Evolutionary conservation across 2,888 invertebrate species (phyloP).

Genomic region (Lumbricus terrestris): DNA sequence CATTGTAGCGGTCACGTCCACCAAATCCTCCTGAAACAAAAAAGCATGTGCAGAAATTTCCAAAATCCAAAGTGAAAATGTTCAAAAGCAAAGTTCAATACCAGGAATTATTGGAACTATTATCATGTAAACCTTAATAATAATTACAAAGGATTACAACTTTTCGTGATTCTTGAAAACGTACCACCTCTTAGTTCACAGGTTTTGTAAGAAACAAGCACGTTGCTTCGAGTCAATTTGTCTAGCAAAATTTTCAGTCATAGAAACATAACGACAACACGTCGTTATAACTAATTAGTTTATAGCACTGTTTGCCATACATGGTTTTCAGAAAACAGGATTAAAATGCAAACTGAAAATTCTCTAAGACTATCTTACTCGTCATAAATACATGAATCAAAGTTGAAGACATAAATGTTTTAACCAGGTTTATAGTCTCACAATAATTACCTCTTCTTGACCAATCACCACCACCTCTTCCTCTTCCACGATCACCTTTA

Average conservation of each 20-base stretch:
- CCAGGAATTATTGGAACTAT: background rate
- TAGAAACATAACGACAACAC: no score
- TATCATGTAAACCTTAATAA: background rate
- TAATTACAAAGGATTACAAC: background rate
- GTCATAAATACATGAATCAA: no score
- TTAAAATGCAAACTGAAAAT: background rate
- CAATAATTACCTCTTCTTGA: background rate
- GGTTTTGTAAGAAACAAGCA: no score
- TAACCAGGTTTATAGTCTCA: background rate
- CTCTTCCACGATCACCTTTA: constrained; percentile 17
- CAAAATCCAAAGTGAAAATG: background rate
- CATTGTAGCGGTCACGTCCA: constrained; percentile 20
- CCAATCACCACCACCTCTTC: constrained; percentile 6
- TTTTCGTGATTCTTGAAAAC: background rate
- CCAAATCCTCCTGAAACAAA: constrained; percentile 21
- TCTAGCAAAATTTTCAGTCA: no score
- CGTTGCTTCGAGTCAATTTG: no score
- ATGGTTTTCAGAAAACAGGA: background rate
- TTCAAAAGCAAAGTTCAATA: background rate
- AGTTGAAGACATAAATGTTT: background rate
- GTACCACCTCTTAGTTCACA: no score
- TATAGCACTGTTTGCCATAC: no score
- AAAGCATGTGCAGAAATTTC: background rate
- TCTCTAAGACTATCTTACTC: background rate
- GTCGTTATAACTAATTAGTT: no score